A percentile compares a stretch with the other conserved stretches of the same genome.
These are phyloP conservation scores for Pogonocichla stellata DNA, from an alignment of 2,113 vertebrate genomes.

Conservation along the genomic window DNA sequence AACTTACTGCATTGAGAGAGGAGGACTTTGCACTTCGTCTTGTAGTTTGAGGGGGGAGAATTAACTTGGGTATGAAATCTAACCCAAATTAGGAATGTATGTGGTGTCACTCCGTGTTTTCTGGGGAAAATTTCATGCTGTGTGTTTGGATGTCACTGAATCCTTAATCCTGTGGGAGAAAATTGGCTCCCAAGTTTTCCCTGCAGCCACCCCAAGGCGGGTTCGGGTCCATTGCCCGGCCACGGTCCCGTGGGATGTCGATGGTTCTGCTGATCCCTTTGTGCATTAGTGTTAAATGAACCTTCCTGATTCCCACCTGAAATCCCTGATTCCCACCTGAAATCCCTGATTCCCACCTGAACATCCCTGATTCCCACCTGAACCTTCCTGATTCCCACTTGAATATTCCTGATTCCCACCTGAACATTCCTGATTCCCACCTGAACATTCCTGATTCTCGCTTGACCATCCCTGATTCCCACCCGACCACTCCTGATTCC, in stretches of 20 bases:
- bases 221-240: neutral
- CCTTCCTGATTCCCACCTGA: neutral
- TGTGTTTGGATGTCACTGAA: neutral
- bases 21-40: neutral
- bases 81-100: neutral
- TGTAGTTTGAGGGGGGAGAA: neutral
- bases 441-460: too few species aligned
- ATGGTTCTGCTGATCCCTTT: neutral
- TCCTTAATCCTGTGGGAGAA: neutral
- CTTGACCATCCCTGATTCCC: too few species aligned
- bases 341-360: too few species aligned
- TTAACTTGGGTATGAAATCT: neutral
- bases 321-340: too few species aligned
- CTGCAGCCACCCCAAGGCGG: rapidly evolving
- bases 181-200: neutral
- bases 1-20: neutral
- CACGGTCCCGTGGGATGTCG: rapidly evolving
- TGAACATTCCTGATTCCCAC: too few species aligned
- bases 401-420: too few species aligned
- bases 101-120: rapidly evolving
- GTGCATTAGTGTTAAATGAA: neutral
- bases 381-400: too few species aligned
- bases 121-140: neutral
- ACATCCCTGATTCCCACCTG: too few species aligned
- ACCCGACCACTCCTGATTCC: neutral